phyloP scores from a whole-genome alignment of 2,888 invertebrate species.

The Camponotus fellah region DNA sequence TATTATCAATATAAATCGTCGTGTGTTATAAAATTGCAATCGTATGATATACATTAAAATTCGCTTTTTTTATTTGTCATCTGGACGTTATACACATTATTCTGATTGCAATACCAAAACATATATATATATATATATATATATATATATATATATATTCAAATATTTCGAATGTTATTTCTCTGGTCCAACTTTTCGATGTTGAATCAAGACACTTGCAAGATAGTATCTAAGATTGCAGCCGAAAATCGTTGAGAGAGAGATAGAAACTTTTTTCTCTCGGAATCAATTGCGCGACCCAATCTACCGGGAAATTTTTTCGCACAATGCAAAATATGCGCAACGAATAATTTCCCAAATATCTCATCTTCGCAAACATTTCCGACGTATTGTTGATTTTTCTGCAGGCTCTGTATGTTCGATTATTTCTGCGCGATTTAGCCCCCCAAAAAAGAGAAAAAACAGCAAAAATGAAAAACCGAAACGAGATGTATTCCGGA shows the following conservation, averaged over 20 bases:
- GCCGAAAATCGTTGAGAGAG: slow-evolving; percentile 5
- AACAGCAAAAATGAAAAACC: slow-evolving; percentile 21
- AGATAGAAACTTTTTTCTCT: slow-evolving; percentile 1
- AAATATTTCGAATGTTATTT: neutral
- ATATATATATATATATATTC: neutral
- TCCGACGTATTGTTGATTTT: slow-evolving; percentile 41
- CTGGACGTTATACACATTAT: neutral
- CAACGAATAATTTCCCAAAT: slow-evolving; percentile 34
- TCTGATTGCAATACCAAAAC: slow-evolving; percentile 15
- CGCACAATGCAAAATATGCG: slow-evolving; percentile 37
- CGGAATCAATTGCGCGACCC: slow-evolving; percentile 33
- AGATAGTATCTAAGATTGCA: slow-evolving; percentile 25
- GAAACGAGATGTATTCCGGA: slow-evolving; percentile 54
- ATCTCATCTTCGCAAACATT: slow-evolving; percentile 44
- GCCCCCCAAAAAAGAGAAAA: neutral
- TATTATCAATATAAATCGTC: neutral
- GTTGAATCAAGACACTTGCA: slow-evolving; percentile 40
- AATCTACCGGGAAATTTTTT: slow-evolving; percentile 36
- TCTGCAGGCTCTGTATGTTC: slow-evolving; percentile 11
- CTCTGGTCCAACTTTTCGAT: neutral
- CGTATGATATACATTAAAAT: neutral
- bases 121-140: slow-evolving; percentile 2
- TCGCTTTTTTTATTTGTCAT: neutral
- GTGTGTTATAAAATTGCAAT: neutral
- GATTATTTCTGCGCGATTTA: slow-evolving; percentile 21